Base-by-base conservation (phyloP, 2,113 vertebrate genomes). In the Pagrus major region DNA sequence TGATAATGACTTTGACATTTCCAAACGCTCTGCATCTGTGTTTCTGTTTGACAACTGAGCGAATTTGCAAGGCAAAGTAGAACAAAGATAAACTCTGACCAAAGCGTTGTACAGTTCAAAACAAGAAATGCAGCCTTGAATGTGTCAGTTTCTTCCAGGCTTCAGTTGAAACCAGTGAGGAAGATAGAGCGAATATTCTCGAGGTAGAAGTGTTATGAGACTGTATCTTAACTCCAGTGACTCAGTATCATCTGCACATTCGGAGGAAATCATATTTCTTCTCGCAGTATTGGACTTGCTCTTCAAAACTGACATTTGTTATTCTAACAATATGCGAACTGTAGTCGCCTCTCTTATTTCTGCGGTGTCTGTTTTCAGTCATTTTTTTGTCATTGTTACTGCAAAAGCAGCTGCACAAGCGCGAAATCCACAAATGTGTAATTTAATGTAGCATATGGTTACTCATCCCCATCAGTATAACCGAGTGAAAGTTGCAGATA, bases 391-490 rank as follows among this genome's bases (percentile, higher is more conserved):
- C 31, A 51, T 14, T 15, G 20, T 3, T 5, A 0, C 6, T 23
- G 27, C 31, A 31, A 8, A 39, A 3, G 14, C 31, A 42, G 20
- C 69, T 51, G 41, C 31, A 27, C 5, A 5, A 25, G 15, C 16
- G 1, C 11, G 10, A 46, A 59, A 11, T 33, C 18, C 42, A 4
- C 9, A 25, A 23, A 27, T 21, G 11, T 42, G 23, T 37, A 70
- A 96, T 42, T 56, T 15, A 49, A 49, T 23, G 44, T 8, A 3
- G 59, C 63, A 15, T 14, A 10, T 60, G 29, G 58, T 64, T 41
- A 23, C 29, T 6, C 29, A 15, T n/a, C 27, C 16, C n/a, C 3
- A 8, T 37, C 44, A 0, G 9, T 9, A 1, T 14, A 35, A 9
- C 31, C 21, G 31, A 16, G 20, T 54, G 16, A 51, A 67, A 60